Evolutionary conservation across 2,113 vertebrate genomes (phyloP).

Genomic region (Phaethon lepturus): DNA sequence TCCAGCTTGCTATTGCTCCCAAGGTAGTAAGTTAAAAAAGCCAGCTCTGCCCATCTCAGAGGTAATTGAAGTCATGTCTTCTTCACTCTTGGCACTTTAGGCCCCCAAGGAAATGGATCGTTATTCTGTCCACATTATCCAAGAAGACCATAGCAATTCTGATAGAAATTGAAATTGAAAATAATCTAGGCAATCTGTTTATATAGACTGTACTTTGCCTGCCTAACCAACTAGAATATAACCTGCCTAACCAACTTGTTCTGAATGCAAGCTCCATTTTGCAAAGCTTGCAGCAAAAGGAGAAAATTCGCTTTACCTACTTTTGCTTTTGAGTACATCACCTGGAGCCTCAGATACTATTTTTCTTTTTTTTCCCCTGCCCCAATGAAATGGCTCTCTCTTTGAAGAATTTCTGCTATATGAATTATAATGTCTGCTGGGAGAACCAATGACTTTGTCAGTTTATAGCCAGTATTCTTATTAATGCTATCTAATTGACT

Average conservation of each 20-base stretch:
- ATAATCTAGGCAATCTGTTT: neutral
- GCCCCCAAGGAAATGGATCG: neutral
- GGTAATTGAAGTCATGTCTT: slow-evolving; percentile 3
- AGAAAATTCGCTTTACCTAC: neutral
- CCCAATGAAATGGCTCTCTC: neutral
- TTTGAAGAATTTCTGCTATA: neutral
- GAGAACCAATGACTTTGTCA: neutral
- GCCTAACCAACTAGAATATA: neutral
- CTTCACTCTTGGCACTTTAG: neutral
- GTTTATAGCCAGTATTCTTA: neutral
- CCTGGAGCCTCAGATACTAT: neutral
- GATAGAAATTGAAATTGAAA: slow-evolving; percentile 2
- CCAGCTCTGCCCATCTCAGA: neutral
- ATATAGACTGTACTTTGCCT: neutral
- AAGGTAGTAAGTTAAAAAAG: neutral
- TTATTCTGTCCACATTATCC: neutral
- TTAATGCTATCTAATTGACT: neutral
- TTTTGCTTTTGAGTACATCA: neutral
- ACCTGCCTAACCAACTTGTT: neutral
- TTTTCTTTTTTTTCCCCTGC: neutral
- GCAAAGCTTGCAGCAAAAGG: neutral
- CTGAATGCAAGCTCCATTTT: neutral
- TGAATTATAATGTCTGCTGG: neutral
- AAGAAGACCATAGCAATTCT: neutral
- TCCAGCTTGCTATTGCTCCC: neutral